These are phyloP conservation scores for Drosophila pseudotakahashii DNA, from an alignment of 2,888 invertebrate species.

Conservation along the genomic window DNA sequence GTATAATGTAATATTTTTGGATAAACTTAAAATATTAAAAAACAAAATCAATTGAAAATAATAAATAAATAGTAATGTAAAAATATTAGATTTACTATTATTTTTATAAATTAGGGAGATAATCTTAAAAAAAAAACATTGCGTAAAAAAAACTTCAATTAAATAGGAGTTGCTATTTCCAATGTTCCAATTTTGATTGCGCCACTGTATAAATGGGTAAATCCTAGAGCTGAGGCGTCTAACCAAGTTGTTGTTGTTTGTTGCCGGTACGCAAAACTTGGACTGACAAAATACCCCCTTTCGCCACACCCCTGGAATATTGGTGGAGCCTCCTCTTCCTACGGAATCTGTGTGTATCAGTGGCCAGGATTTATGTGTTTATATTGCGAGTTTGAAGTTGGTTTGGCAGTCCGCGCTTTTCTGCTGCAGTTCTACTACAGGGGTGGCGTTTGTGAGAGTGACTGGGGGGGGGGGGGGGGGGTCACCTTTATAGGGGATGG, in stretches of 20 bases:
- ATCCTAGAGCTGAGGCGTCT: constrained; percentile 10
- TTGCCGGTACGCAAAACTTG: constrained; percentile 35
- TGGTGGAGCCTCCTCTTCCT: constrained; percentile 34
- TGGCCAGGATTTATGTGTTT: constrained; percentile 77
- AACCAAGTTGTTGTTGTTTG: constrained; percentile 29
- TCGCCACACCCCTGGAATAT: not conserved
- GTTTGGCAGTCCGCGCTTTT: constrained; percentile 73
- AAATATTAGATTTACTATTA: no score
- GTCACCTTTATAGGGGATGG: not conserved
- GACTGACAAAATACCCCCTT: constrained; percentile 24
- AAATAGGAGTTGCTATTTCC: not conserved
- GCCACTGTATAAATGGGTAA: not conserved
- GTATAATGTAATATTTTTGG: no score
- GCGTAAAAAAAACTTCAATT: no score
- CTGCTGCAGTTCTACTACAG: constrained; percentile 31
- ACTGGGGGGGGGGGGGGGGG: not conserved
- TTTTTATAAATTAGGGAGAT: no score
- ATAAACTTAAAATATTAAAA: no score
- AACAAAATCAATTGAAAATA: no score
- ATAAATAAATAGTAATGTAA: no score
- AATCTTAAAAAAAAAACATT: no score
- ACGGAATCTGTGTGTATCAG: constrained; percentile 74
- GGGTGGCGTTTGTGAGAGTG: not conserved
- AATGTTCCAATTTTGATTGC: not conserved
- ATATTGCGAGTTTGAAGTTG: constrained; percentile 79